Evolutionary conservation across 2,888 invertebrate genomes (phyloP), one percentile per base, ranked within the genome.

Genomic region (Drosophila paranaensis): DNA sequence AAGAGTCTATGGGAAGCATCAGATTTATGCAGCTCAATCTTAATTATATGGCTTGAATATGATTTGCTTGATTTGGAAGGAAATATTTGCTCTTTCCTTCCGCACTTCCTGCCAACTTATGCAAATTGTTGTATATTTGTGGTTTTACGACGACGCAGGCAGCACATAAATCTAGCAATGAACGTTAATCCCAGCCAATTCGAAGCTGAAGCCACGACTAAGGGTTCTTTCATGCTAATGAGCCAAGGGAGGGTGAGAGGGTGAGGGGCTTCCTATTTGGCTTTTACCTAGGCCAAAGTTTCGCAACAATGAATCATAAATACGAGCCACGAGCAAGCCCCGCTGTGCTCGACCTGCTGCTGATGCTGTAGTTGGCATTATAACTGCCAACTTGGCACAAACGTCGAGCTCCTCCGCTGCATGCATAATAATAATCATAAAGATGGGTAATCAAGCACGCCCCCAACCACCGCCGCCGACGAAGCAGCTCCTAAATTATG

Each of bases 391-490:
- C 35, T 78, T 76, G 75, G 81, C 83, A 78, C 50, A 86, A 68
- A 66, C 48, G 53, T 60, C 30, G 60, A 54, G 66, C 45, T 54
- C 37, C 48, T 43, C 67, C 60, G 45, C 56, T 81, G 87, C 79
- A 76, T 89, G 85, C 88, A 84, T 84, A 88, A 86, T 81, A 88
- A 88, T 84, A 77, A 82, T 87, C 82, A 89, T 87, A 86, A 89
- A 82, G 88, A 71, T 65, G 55, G 48, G 67, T 55, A 67, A 69
- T 56, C 65, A 65, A 53, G 33, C 43, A 39, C 13, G 43, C 27
- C n/a, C 51, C 10, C 8, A 6, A 3, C 46, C 48, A 11, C 13
- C 3, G 0, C 20, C 10, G 6, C 2, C 10, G 25, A 3, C 33
- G 20, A 20, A 20, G 20, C 20, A 20, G 8, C 43, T 16, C 40